Conservation (phyloP, 1,140 invertebrate species). For the Drosophila trapezifrons region DNA sequence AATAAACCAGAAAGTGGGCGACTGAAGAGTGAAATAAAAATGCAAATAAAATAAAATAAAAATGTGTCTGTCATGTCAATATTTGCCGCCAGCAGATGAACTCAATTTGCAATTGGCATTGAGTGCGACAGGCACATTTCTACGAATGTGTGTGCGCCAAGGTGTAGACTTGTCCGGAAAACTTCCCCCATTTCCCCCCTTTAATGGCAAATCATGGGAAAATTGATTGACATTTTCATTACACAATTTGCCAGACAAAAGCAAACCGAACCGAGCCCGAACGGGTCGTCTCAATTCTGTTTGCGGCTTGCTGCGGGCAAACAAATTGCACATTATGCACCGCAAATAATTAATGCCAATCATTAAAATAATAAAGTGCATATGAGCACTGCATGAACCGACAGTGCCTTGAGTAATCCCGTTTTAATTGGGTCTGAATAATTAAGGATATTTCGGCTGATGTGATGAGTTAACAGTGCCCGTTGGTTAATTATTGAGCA, state of each 20-base stretch:
- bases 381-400: conserved; percentile 39
- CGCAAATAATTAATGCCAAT: conserved; percentile 77
- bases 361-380: conserved; percentile 79
- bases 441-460: conserved; percentile 54
- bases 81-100: conserved; percentile 82
- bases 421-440: conserved; percentile 71
- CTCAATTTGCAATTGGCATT: conserved; percentile 82
- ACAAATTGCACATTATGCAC: conserved; percentile 76
- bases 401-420: conserved; percentile 33
- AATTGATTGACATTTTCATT: conserved; percentile 83
- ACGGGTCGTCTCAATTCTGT: conserved; percentile 35
- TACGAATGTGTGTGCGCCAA: conserved; percentile 26
- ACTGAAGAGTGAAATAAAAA: conserved; percentile 74
- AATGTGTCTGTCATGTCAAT: conserved; percentile 83
- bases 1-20: conserved; percentile 29
- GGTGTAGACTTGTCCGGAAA: conserved; percentile 44
- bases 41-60: conserved; percentile 83
- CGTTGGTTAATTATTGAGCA: conserved; percentile 67
- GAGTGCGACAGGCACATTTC: conserved; percentile 60
- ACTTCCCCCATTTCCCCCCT: conserved; percentile 31
- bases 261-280: conserved; percentile 62
- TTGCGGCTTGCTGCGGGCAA: conserved; percentile 41
- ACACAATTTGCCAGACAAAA: conserved; percentile 76
- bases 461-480: conserved; percentile 27
- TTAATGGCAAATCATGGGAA: conserved; percentile 78